Conservation (phyloP, 2,888 invertebrate species). For the Chymomyza fuscimana region DNA sequence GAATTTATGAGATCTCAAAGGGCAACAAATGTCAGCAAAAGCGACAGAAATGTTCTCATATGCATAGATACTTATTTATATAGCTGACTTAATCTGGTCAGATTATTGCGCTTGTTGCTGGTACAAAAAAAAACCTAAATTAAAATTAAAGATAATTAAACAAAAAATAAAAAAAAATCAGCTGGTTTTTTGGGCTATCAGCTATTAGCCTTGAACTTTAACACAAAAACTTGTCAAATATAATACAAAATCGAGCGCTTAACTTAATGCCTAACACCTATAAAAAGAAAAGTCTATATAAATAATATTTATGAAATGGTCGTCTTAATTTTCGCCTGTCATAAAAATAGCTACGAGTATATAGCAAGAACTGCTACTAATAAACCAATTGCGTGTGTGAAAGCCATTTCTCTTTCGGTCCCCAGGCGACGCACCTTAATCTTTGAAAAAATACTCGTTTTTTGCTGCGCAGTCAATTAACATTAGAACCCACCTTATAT, state of each 20-base stretch:
- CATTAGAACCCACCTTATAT: background rate
- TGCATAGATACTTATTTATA: slow-evolving; percentile 40
- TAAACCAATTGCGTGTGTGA: slow-evolving; percentile 51
- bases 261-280: slow-evolving; percentile 39
- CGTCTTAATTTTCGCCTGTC: slow-evolving; percentile 15
- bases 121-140: too few species aligned
- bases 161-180: background rate
- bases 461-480: background rate
- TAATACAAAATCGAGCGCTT: slow-evolving; percentile 21
- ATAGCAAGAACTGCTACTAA: slow-evolving; percentile 31
- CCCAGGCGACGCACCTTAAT: slow-evolving; percentile 23
- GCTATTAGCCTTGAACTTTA: slow-evolving; percentile 55
- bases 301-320: slow-evolving; percentile 52
- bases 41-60: slow-evolving; percentile 32
- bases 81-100: slow-evolving; percentile 8
- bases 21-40: slow-evolving; percentile 36
- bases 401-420: slow-evolving; percentile 31
- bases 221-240: slow-evolving; percentile 22
- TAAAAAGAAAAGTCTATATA: slow-evolving; percentile 50
- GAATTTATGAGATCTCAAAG: background rate
- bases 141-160: background rate
- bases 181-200: slow-evolving; percentile 6
- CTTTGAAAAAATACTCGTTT: background rate
- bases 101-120: slow-evolving; percentile 27
- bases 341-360: slow-evolving; percentile 34